Percentiles rank a stretch among this genome's conserved stretches.
Evolutionary conservation across 2,888 invertebrate genomes (phyloP).

Genomic region (Pseudococcus viburni): DNA sequence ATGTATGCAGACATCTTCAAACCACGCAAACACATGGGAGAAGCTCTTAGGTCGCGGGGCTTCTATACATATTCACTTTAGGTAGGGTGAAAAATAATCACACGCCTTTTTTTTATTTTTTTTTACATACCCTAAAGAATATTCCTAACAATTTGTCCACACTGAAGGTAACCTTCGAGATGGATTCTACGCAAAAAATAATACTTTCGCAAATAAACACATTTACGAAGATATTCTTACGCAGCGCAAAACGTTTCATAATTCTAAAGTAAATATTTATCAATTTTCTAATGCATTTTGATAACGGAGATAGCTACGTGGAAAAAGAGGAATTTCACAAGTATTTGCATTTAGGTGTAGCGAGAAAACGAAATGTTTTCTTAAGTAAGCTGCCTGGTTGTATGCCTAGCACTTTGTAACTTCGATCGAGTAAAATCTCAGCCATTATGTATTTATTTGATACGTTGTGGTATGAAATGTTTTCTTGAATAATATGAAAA

Average conservation of each 20-base stretch:
- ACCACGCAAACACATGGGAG: too few relatives aligned
- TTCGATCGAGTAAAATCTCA: too few relatives aligned
- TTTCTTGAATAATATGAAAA: too few relatives aligned
- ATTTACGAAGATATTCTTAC: background rate
- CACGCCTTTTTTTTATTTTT: too few relatives aligned
- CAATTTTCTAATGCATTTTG: conserved; percentile 22
- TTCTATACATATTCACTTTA: too few relatives aligned
- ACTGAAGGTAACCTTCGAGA: background rate
- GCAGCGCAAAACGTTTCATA: conserved; percentile 6
- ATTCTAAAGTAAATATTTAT: conserved; percentile 46
- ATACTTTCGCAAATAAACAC: background rate
- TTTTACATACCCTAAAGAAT: background rate
- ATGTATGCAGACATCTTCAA: too few relatives aligned
- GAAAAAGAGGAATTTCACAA: background rate
- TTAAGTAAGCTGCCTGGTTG: background rate
- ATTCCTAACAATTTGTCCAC: background rate
- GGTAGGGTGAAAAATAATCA: too few relatives aligned
- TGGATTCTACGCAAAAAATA: background rate
- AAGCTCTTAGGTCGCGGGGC: too few relatives aligned
- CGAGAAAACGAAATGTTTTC: background rate
- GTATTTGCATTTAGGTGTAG: background rate
- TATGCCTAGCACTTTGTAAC: too few relatives aligned
- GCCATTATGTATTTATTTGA: too few relatives aligned
- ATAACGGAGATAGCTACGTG: background rate
- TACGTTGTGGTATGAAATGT: too few relatives aligned